Evolutionary conservation across 2,113 vertebrate genomes (phyloP).

Genomic region (Corvus hawaiiensis): DNA sequence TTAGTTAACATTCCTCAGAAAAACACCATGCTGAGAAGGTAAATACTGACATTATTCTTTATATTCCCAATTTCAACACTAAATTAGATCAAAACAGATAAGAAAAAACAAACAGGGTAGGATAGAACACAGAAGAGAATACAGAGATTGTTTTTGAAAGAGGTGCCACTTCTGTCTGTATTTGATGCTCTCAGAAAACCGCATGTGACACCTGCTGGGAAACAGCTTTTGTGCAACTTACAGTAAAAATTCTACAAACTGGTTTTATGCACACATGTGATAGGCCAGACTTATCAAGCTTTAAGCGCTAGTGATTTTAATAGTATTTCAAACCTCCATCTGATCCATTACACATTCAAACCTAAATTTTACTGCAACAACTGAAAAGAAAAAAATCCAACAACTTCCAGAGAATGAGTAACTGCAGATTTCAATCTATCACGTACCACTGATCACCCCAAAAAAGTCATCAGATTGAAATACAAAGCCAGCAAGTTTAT

Average conservation of each 20-base stretch:
- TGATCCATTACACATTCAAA: neutral
- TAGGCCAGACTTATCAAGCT: neutral
- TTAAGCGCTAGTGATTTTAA: neutral
- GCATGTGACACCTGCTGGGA: conserved; percentile 68
- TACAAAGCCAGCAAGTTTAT: neutral
- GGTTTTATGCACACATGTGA: neutral
- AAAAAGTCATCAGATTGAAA: neutral
- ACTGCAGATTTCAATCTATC: neutral
- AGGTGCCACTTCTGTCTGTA: neutral
- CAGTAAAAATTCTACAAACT: neutral
- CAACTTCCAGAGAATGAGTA: neutral
- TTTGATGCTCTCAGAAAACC: neutral
- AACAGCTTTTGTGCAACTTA: neutral
- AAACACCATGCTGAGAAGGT: neutral
- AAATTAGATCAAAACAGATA: neutral
- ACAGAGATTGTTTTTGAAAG: neutral
- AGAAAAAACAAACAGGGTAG: neutral
- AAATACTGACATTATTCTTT: neutral
- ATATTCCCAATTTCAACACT: neutral
- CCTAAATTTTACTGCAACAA: neutral
- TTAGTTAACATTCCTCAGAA: neutral
- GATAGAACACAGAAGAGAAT: neutral
- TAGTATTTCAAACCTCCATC: neutral
- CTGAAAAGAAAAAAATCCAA: neutral
- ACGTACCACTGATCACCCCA: neutral